Evolutionary conservation across 2,113 vertebrate species (phyloP), one percentile per base, ranked within the genome.

Genomic region (Myrmophylax atrothorax): DNA sequence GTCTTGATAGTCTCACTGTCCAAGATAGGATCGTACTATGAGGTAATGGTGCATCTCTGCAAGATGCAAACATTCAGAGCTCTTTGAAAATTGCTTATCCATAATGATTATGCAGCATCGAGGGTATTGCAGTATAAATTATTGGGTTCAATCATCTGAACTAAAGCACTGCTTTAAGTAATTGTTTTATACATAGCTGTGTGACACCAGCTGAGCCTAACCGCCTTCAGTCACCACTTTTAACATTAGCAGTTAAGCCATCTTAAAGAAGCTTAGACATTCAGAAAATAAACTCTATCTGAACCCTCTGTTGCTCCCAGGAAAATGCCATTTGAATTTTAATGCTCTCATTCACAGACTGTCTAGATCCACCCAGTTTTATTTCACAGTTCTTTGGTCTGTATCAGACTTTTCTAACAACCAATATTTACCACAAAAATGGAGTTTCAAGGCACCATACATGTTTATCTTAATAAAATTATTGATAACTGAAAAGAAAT

Each of bases 251-350:
- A 85, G 87, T 93, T 93, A 96, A 93, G 74, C 75, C 87, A 78
- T 92, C 72, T 95, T 83, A 93, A 89, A 91, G 64, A 90, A 93
- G 76, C 66, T 85, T 93, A 96, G 76, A 87, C 64, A 77, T 90
- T 92, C 90, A 85, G 84, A 95, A 90, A 96, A 95, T 94, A 96
- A 94, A 96, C 87, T 97, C 94, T 87, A 25, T 68, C 90, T 96
- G 93, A 97, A 96, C 83, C 56, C 68, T 94, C 85, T 92, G 73
- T 74, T 90, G 72, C 85, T 96, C 90, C 56, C 73, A 92, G 88
- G 44, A 86, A 96, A 94, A 90, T 68, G 52, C 64, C 64, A 84
- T 93, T 94, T 96, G 94, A 92, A 96, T 97, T 90, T 88, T 94
- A 97, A 95, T 93, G 76, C 49, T 90, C 72, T 81, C 38, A 58